Conservation (phyloP, 2,888 invertebrate genomes). For the Pseudolycoriella hygida region DNA sequence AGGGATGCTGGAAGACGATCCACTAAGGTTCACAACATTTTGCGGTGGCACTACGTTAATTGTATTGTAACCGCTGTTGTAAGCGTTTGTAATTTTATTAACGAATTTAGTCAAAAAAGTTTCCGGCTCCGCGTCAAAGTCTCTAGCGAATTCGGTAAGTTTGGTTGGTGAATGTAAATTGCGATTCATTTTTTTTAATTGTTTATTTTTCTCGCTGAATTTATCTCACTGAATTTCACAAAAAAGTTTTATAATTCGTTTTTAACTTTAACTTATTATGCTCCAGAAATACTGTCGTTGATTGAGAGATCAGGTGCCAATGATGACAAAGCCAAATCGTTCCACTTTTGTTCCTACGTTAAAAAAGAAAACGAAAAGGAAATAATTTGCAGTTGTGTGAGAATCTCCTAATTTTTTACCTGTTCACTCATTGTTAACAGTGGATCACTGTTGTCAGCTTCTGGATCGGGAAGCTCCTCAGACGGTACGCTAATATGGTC, state of each 20-base stretch:
- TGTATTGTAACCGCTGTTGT: slow-evolving; percentile 27
- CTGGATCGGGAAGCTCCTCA: slow-evolving; percentile 80
- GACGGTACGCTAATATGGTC: slow-evolving; percentile 75
- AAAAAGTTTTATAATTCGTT: slow-evolving; percentile 2
- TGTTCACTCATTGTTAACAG: slow-evolving; percentile 79
- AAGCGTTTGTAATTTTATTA: slow-evolving; percentile 28
- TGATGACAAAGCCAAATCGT: slow-evolving; percentile 37
- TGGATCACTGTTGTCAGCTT: slow-evolving; percentile 81
- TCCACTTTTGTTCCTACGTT: slow-evolving; percentile 53
- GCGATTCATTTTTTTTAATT: slow-evolving; percentile 29
- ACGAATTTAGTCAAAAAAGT: slow-evolving; percentile 26
- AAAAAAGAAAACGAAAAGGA: background rate
- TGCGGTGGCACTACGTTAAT: slow-evolving; percentile 21
- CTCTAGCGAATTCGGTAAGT: slow-evolving; percentile 57
- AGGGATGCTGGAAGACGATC: no score
- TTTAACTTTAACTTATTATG: slow-evolving; percentile 6
- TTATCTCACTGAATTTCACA: background rate
- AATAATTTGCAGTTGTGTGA: no score
- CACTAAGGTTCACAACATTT: slow-evolving; percentile 1
- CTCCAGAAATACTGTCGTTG: slow-evolving; percentile 20
- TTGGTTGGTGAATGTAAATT: slow-evolving; percentile 45
- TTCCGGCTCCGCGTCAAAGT: slow-evolving; percentile 28
- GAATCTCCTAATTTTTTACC: no score
- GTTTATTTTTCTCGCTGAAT: background rate
- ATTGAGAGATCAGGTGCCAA: slow-evolving; percentile 26